Conservation (phyloP, 2,888 invertebrate genomes). For the Idaea biselata region DNA sequence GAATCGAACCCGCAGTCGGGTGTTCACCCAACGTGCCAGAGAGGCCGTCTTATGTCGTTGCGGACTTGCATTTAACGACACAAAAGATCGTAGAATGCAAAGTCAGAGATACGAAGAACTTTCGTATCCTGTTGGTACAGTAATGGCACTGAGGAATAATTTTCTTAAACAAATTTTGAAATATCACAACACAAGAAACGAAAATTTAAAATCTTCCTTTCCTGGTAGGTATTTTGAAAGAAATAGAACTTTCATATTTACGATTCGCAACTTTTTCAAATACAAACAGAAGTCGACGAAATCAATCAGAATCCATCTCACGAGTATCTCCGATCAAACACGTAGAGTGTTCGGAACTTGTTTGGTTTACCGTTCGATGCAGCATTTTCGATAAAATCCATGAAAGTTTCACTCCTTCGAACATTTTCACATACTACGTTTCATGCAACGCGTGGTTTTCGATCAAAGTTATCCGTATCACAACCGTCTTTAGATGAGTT, state of each 20-base stretch:
- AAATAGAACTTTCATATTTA: conserved; percentile 2
- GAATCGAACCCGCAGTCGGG: no score
- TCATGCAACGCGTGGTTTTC: conserved; percentile 68
- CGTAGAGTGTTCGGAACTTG: conserved; percentile 56
- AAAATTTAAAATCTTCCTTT: background rate
- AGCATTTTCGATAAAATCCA: conserved; percentile 69
- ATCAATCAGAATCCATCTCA: conserved; percentile 68
- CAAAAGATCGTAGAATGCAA: no score
- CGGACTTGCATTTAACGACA: no score
- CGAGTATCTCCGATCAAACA: conserved; percentile 60
- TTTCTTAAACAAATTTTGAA: no score
- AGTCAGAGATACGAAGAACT: no score
- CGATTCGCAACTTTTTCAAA: conserved; percentile 40
- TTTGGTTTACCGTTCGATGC: conserved; percentile 58
- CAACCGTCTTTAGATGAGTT: conserved; percentile 44
- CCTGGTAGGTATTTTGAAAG: background rate
- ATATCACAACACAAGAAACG: no score
- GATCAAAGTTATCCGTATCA: conserved; percentile 71
- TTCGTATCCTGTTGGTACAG: no score
- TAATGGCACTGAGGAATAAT: no score
- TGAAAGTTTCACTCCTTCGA: conserved; percentile 47
- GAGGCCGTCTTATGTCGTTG: no score
- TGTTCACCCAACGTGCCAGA: no score
- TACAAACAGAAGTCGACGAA: conserved; percentile 57
- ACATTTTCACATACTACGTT: conserved; percentile 61